Evolutionary conservation across 2,797 vertebrate species (phyloP), one percentile per base, ranked within the genome.

Genomic region (Galaxias olidus): DNA sequence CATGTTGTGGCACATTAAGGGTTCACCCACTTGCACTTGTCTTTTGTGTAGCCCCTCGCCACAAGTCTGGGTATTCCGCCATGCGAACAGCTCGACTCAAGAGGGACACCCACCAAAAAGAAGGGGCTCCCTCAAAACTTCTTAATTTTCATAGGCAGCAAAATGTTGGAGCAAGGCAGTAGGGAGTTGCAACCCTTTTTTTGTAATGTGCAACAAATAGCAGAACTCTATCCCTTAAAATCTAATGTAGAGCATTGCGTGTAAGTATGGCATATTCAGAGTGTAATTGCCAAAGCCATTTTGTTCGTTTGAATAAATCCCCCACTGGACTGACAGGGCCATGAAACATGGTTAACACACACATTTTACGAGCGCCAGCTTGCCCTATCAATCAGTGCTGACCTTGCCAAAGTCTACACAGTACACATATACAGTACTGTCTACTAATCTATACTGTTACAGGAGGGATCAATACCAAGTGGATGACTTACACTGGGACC

Each of bases 401-500:
- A 82, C 79, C 77, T 74, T 75, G 69, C 18, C 60, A 46, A 15
- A 15, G 4, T n/a, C n/a, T n/a, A n/a, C n/a, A n/a, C n/a, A n/a
- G n/a, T n/a, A n/a, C n/a, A n/a, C n/a, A n/a, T n/a, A n/a, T n/a
- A n/a, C n/a, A n/a, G n/a, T n/a, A n/a, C 64, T 65, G 73, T 74
- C 62, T 73, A 9, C 46, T 17, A 19, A 80, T 75, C 69, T 63
- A 63, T 66, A 0, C 4, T 14, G 0, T 65, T 17, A 59, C 51
- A 58, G 68, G 17, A 44, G 54, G 73, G 49, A 75, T 81, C 76
- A 50, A 77, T 84, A 73, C 58, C 61, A 14, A 73, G 68, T 15
- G 63, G 62, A 57, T 43, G 50, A 72, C 54, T 67, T 44, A 57
- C 68, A 69, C 63, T 1, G 52, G 55, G 52, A 47, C 51, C 47